phyloP scores from a whole-genome alignment of 1,140 invertebrate species.

The Papilio polyxenes region DNA sequence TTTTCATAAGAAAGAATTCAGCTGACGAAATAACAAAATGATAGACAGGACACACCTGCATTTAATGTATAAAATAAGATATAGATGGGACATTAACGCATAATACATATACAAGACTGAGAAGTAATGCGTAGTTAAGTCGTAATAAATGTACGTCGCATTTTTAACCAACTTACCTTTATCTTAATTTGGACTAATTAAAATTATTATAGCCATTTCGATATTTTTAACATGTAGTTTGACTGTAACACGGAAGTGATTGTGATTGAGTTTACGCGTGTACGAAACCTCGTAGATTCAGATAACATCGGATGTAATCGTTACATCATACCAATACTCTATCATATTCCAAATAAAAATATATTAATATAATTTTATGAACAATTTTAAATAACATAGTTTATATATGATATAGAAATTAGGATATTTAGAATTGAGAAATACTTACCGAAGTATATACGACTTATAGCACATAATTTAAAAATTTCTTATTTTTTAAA shows the following conservation, averaged over 20 bases:
- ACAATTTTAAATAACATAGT: not conserved
- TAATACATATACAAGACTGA: not conserved
- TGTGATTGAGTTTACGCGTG: conserved; percentile 11
- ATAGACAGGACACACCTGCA: not conserved
- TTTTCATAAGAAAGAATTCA: not conserved
- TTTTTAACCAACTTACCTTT: not conserved
- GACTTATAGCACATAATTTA: not conserved
- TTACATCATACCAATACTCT: not conserved
- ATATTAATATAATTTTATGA: not conserved
- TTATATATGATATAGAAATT: too few species aligned
- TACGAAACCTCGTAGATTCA: not conserved
- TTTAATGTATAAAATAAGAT: not conserved
- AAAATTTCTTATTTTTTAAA: conserved; percentile 46
- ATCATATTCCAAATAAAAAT: not conserved
- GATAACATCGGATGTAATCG: conserved; percentile 8
- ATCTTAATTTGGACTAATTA: not conserved
- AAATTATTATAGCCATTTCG: not conserved
- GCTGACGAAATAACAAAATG: not conserved
- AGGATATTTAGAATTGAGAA: too few species aligned
- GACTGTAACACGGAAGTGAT: not conserved
- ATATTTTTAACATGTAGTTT: conserved; percentile 5
- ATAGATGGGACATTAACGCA: not conserved
- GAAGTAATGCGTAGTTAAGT: not conserved
- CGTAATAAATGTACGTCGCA: too few species aligned
- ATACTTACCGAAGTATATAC: too few species aligned